Evolutionary conservation across 2,113 vertebrate genomes (phyloP).

Genomic region (Pituophis catenifer): DNA sequence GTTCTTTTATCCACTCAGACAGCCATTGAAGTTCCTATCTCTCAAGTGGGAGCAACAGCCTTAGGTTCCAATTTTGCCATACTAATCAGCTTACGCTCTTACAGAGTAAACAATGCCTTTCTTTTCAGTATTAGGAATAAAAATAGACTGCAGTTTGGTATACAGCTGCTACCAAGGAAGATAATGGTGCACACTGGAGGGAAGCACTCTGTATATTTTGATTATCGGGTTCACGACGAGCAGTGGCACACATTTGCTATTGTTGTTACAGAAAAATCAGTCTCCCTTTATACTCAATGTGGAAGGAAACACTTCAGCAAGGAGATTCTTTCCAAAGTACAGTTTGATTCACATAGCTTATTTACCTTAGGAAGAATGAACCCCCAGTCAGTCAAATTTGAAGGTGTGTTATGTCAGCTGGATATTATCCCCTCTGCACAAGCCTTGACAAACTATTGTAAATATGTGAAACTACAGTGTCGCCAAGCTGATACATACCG

Average conservation of each 20-base stretch:
- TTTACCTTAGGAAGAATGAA: constrained; percentile 89
- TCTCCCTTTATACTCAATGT: constrained; percentile 83
- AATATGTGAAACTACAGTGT: constrained; percentile 87
- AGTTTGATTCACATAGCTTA: constrained; percentile 71
- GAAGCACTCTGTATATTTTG: constrained; percentile 80
- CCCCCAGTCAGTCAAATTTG: constrained; percentile 81
- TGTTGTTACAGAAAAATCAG: constrained; percentile 70
- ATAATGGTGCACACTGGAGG: constrained; percentile 82
- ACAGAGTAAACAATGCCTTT: constrained; percentile 88
- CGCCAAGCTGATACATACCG: constrained; percentile 79
- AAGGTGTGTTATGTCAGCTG: constrained; percentile 89
- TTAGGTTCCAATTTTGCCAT: constrained; percentile 81
- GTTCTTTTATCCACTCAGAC: constrained; percentile 75
- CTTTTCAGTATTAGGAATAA: constrained; percentile 87
- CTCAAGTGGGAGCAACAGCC: constrained; percentile 72
- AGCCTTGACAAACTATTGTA: constrained; percentile 87
- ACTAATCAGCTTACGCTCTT: constrained; percentile 83
- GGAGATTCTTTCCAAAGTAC: constrained; percentile 71
- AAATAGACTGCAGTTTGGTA: constrained; percentile 84
- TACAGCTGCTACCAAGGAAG: constrained; percentile 86
- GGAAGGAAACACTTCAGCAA: constrained; percentile 77
- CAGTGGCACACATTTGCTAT: constrained; percentile 85
- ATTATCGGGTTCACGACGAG: constrained; percentile 83
- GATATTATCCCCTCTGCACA: constrained; percentile 87
- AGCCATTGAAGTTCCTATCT: constrained; percentile 74